Evolutionary conservation across 2,888 invertebrate species (phyloP), one percentile per base, ranked within the genome.

Genomic region (Thereva nobilitata): DNA sequence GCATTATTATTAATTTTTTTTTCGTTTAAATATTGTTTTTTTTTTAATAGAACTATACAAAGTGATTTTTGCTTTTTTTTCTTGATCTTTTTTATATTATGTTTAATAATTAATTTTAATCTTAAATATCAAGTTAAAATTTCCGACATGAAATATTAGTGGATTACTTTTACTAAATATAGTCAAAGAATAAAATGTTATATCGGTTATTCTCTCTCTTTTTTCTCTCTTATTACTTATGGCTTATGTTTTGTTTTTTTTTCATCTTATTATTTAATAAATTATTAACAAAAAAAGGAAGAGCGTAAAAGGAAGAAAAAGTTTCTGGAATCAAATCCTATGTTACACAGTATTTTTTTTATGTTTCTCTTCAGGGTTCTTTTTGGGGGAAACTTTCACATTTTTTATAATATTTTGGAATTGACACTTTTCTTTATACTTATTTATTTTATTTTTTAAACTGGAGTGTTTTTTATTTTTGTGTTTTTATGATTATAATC

Each of bases 391-490:
- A 23, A 23, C 23, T 23, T 23, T 23, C 23, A 23, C 23, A 23
- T 23, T 23, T 23, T 23, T 23, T 23, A 23, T 23, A 23, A 23
- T 23, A 23, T 23, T 2, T 23, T 23, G 6, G 4, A 61, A 61
- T 50, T 61, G 59, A 59, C 61, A 61, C 45, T 47, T 12, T 34
- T n/a, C 50, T 38, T 8, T 49, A 49, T 41, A 40, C 9, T 50
- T 50, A 7, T 35, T 5, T 35, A 34, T 34, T 23, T 23, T 23
- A 23, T 23, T 23, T 23, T 23, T 23, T 23, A 23, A 23, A 23
- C 23, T 23, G 23, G 23, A 23, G 23, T 23, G 23, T 23, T 23
- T 23, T n/a, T 23, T 23, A 2, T 23, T 23, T 23, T 23, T 23
- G 23, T 23, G 23, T 23, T 23, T 23, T 23, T 23, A 23, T 23